Evolutionary conservation across 2,113 vertebrate genomes (phyloP).

Genomic region (Periophthalmodon schlosseri): DNA sequence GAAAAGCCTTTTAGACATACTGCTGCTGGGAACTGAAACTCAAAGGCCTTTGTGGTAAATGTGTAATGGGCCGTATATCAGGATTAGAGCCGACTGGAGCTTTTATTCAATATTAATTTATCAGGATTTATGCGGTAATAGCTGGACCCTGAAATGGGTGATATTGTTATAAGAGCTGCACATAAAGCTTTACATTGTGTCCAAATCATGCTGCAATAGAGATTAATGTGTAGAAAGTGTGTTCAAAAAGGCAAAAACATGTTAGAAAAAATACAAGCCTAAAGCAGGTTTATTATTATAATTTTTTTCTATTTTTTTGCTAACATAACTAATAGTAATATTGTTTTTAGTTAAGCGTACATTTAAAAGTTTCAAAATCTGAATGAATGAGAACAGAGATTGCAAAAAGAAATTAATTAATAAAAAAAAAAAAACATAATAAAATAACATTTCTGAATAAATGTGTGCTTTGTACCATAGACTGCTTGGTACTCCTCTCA

Average conservation of each 20-base stretch:
- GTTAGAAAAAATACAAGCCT: neutral
- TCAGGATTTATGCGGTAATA: conserved; percentile 17
- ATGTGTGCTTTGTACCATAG: too few species aligned
- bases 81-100: conserved; percentile 27
- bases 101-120: conserved; percentile 39
- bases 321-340: too few species aligned
- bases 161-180: conserved; percentile 1
- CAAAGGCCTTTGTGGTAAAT: conserved; percentile 41
- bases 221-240: neutral
- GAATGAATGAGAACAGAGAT: too few species aligned
- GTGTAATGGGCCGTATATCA: conserved; percentile 49
- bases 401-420: too few species aligned
- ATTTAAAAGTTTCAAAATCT: too few species aligned
- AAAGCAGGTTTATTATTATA: neutral
- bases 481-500: too few species aligned
- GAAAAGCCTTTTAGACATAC: conserved; percentile 66
- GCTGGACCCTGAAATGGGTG: conserved; percentile 5
- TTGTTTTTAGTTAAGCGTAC: too few species aligned
- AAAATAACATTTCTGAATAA: too few species aligned
- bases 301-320: neutral
- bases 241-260: neutral
- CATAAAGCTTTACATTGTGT: neutral
- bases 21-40: conserved; percentile 32
- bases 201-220: neutral
- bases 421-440: too few species aligned